Base-by-base conservation (phyloP, 2,113 vertebrate genomes). In the Psittacus erithacus region DNA sequence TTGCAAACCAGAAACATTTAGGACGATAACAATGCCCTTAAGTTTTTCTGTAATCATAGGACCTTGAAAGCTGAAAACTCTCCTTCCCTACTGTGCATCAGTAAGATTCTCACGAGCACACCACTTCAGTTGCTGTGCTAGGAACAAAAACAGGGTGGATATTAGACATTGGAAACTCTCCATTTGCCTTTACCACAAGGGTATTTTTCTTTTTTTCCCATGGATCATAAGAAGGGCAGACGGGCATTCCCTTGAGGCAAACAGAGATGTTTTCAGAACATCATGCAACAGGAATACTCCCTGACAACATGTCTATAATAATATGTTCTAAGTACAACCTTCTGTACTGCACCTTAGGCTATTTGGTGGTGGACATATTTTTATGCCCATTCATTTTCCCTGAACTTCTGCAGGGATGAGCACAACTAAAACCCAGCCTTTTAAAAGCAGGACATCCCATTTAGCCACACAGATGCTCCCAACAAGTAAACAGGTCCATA, bases 191-290 rank as follows among this genome's bases (percentile, higher is more conserved):
- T 93, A 96, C 93, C 93, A 95, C 92, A 88, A 86, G 78, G 53
- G 25, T 52, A 79, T 92, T 95, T 94, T 59, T 91, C 91, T 87
- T 95, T 93, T 94, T 91, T 95, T 86, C 94, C 93, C 90, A 86
- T 93, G 95, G 75, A 95, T 96, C 80, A 17, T 52, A 70, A 75
- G 77, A 94, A 93, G 86, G 90, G 80, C 88, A 96, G 95, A 93
- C n/a, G 24, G 92, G 93, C 86, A 95, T 94, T 96, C 94, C 94
- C 94, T 81, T 23, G 92, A 96, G 93, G 92, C 86, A 92, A 88
- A 78, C 85, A 93, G 83, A 92, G 90, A 93, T 97, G 93, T 96
- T 97, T 96, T 95, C 95, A 95, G 90, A 95, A 96, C 93, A 96
- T 90, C 71, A 0, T 86, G 88, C 90, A 94, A 92, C 80, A 44